Evolutionary conservation across 2,113 vertebrate genomes (phyloP).

Genomic region (Cavia porcellus): DNA sequence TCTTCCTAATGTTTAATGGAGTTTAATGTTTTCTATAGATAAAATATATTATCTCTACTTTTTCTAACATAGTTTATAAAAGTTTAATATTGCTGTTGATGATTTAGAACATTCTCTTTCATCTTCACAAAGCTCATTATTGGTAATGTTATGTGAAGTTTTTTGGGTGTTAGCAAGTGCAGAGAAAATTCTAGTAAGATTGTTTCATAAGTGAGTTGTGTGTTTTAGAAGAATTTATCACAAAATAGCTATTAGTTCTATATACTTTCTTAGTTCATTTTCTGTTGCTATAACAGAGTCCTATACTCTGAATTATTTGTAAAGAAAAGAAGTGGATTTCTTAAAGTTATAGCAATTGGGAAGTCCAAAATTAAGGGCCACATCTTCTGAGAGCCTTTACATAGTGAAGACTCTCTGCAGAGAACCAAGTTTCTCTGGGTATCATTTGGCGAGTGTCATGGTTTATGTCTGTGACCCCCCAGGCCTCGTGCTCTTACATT

Average conservation of each 20-base stretch:
- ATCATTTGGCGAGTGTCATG: too few species aligned
- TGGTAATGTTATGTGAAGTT: neutral
- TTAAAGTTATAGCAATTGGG: neutral
- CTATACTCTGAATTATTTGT: neutral
- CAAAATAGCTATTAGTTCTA: neutral
- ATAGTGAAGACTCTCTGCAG: neutral
- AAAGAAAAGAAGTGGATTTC: neutral
- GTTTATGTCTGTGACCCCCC: too few species aligned
- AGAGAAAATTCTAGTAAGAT: neutral
- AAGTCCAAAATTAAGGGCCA: neutral
- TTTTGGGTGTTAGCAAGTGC: neutral
- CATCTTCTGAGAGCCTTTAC: neutral
- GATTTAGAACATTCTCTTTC: neutral
- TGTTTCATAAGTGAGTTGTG: neutral
- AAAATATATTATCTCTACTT: neutral
- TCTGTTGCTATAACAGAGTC: neutral
- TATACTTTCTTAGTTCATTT: neutral
- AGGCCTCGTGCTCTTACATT: too few species aligned
- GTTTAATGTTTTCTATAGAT: neutral
- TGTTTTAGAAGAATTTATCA: slow-evolving; percentile 1
- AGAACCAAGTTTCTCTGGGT: neutral
- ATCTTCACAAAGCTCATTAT: neutral
- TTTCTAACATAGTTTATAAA: slow-evolving; percentile 8
- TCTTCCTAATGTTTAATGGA: neutral
- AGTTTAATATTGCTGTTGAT: neutral